Conservation (phyloP, 2,113 vertebrate species). For the Panthera leo region DNA sequence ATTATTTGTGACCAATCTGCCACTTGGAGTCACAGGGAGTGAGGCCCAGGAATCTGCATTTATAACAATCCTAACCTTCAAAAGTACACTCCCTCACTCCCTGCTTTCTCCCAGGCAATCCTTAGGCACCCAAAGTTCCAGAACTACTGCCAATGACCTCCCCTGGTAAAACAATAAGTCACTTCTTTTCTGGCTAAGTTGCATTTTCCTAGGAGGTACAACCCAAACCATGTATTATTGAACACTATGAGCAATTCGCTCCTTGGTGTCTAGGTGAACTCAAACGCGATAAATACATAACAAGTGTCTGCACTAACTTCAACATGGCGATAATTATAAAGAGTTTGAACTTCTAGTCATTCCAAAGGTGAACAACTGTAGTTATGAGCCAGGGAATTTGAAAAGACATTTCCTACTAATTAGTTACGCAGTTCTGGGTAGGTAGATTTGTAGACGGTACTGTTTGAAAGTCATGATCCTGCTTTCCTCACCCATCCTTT, state of each 20-base stretch:
- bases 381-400: background rate
- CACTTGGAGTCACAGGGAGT: background rate
- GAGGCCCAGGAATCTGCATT: background rate
- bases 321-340: background rate
- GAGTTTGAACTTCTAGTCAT: background rate
- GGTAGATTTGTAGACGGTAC: background rate
- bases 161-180: background rate
- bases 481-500: background rate
- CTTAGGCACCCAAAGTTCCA: background rate
- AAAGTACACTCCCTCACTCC: background rate
- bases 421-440: background rate
- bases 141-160: background rate
- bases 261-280: background rate
- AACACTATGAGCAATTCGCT: background rate
- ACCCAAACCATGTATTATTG: background rate
- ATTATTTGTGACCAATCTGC: background rate
- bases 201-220: background rate
- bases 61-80: background rate
- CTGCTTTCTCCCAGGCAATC: background rate
- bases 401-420: background rate
- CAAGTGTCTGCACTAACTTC: background rate
- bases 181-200: background rate
- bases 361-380: background rate
- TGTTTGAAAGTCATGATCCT: constrained; percentile 13
- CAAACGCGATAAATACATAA: background rate